phyloP scores from a whole-genome alignment of 2,888 invertebrate species.

The Sphaerophoria rueppellii region DNA sequence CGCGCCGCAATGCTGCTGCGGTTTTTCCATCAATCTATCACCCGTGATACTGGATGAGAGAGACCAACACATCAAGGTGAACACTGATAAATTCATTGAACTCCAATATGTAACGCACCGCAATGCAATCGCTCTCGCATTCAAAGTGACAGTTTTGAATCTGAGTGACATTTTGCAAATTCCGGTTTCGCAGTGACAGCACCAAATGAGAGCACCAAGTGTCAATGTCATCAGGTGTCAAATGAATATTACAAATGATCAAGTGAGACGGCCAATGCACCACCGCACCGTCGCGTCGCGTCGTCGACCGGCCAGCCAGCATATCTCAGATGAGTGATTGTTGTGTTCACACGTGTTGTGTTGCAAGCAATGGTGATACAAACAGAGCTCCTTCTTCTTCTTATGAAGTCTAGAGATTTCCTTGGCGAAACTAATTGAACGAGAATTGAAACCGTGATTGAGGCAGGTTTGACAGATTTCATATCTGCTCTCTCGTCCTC shows the following conservation, averaged over 20 bases:
- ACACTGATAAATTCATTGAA: constrained; percentile 68
- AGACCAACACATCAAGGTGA: constrained; percentile 67
- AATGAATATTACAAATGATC: constrained; percentile 71
- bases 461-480: constrained; percentile 40
- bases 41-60: constrained; percentile 59
- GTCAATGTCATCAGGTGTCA: constrained; percentile 74
- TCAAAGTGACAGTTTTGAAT: constrained; percentile 60
- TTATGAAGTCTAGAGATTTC: constrained; percentile 22
- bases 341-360: constrained; percentile 66
- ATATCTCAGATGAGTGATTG: constrained; percentile 72
- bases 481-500: neutral
- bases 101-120: constrained; percentile 47
- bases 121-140: constrained; percentile 33
- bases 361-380: neutral
- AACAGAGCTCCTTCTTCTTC: constrained; percentile 15
- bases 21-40: constrained; percentile 74
- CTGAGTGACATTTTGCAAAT: constrained; percentile 60
- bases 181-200: constrained; percentile 66
- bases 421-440: constrained; percentile 61
- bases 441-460: constrained; percentile 65
- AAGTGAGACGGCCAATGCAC: constrained; percentile 16
- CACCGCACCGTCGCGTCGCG: neutral
- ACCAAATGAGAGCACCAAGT: constrained; percentile 69
- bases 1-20: constrained; percentile 52
- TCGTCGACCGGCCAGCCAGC: constrained; percentile 29